Evolutionary conservation across 1,140 invertebrate genomes (phyloP).

Genomic region (Aradophagus sp.): DNA sequence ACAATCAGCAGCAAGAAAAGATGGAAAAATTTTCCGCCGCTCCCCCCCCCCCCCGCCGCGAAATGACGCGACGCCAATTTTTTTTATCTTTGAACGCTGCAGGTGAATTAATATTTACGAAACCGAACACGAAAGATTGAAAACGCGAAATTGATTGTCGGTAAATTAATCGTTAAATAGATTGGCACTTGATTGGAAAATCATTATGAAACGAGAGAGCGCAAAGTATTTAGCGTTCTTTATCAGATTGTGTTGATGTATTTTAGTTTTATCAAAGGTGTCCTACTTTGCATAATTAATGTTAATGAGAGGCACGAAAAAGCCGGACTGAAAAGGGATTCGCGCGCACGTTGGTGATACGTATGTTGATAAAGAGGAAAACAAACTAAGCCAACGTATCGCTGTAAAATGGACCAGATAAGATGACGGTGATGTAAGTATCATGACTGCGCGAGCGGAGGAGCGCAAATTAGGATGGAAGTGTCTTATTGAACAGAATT

Average conservation of each 20-base stretch:
- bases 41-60: too few species aligned
- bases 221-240: conserved; percentile 13
- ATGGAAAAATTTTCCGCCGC: too few species aligned
- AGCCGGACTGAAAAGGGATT: conserved; percentile 12
- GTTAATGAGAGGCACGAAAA: conserved; percentile 32
- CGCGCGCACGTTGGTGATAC: conserved; percentile 16
- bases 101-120: too few species aligned
- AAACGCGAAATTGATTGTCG: background rate
- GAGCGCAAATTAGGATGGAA: too few species aligned
- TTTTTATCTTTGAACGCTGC: too few species aligned
- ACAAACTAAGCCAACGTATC: conserved; percentile 31
- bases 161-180: background rate
- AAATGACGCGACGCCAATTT: too few species aligned
- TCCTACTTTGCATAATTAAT: conserved; percentile 48
- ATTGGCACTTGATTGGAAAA: conserved; percentile 9
- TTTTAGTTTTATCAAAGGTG: conserved; percentile 30
- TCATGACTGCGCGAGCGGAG: conserved; percentile 22
- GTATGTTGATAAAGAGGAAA: conserved; percentile 40
- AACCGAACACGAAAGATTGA: too few species aligned
- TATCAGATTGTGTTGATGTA: conserved; percentile 31
- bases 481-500: too few species aligned
- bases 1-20: too few species aligned
- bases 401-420: conserved; percentile 29
- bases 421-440: conserved; percentile 33
- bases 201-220: conserved; percentile 3